phyloP scores from a whole-genome alignment of 2,888 invertebrate species.

The Gymnocheta viridis region DNA sequence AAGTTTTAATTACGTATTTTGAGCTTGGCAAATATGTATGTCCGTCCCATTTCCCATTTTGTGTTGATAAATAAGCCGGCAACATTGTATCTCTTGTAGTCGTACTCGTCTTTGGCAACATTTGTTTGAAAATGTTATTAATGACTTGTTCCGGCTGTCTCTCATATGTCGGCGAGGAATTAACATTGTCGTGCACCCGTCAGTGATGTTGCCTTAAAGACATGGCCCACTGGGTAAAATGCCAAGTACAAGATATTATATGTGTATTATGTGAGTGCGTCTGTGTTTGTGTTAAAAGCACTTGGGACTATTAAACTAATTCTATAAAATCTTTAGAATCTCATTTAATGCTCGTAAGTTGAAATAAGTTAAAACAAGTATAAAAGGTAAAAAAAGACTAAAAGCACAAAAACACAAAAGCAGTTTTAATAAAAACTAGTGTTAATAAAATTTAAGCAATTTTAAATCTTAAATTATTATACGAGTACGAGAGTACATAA shows the following conservation, averaged over 20 bases:
- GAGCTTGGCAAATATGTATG: too few relatives aligned
- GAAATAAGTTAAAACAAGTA: conserved; percentile 34
- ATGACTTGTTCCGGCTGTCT: too few relatives aligned
- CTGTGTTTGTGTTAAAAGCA: conserved; percentile 47
- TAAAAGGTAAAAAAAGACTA: neutral
- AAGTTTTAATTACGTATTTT: too few relatives aligned
- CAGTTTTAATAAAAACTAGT: conserved; percentile 7
- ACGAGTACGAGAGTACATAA: neutral
- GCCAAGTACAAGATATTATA: too few relatives aligned
- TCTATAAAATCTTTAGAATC: conserved; percentile 65
- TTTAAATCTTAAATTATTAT: conserved; percentile 14
- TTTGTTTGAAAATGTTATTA: too few relatives aligned
- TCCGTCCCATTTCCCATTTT: too few relatives aligned
- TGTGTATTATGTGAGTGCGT: conserved; percentile 9
- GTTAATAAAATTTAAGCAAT: conserved; percentile 14
- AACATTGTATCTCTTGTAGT: too few relatives aligned
- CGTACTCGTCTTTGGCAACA: too few relatives aligned
- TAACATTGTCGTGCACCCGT: too few relatives aligned
- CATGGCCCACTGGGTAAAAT: neutral
- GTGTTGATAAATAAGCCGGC: too few relatives aligned
- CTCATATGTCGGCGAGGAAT: too few relatives aligned
- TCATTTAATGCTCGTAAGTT: conserved; percentile 50
- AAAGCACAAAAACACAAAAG: conserved; percentile 33
- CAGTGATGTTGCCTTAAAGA: too few relatives aligned
- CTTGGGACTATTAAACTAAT: conserved; percentile 69